Conservation (phyloP, 1,140 invertebrate species). For the Drosophila ohnishii region DNA sequence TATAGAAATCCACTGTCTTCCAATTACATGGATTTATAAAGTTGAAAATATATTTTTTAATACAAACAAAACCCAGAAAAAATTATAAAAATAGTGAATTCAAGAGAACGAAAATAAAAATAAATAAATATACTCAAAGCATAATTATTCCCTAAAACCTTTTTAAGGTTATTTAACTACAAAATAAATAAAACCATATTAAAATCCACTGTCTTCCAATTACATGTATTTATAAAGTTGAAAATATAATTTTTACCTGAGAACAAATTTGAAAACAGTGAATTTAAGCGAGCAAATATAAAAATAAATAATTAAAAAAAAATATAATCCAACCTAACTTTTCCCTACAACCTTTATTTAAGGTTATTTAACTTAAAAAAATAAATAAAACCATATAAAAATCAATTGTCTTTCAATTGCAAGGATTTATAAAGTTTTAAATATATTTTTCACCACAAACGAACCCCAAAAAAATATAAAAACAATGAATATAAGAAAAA, state of each 20-base stretch:
- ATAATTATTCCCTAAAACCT: no score
- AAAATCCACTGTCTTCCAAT: background rate
- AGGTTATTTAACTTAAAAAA: background rate
- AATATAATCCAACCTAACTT: background rate
- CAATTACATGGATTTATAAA: no score
- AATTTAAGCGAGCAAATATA: conserved; percentile 4
- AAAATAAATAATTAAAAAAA: background rate
- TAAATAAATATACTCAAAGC: no score
- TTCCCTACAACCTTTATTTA: no score
- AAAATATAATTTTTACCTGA: background rate
- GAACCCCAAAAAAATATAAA: no score
- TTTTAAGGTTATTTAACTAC: background rate
- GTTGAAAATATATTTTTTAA: background rate
- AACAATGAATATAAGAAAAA: no score
- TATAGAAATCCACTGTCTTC: background rate
- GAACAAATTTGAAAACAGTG: background rate
- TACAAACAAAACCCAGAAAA: background rate
- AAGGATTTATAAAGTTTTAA: no score
- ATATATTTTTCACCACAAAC: no score
- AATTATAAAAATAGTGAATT: background rate
- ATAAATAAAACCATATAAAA: background rate
- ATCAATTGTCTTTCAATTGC: no score
- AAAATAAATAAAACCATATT: background rate
- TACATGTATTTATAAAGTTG: no score
- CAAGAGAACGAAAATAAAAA: conserved; percentile 2